Evolutionary conservation across 2,888 invertebrate genomes (phyloP), one percentile per base, ranked within the genome.

Genomic region (Dasypolia templi): DNA sequence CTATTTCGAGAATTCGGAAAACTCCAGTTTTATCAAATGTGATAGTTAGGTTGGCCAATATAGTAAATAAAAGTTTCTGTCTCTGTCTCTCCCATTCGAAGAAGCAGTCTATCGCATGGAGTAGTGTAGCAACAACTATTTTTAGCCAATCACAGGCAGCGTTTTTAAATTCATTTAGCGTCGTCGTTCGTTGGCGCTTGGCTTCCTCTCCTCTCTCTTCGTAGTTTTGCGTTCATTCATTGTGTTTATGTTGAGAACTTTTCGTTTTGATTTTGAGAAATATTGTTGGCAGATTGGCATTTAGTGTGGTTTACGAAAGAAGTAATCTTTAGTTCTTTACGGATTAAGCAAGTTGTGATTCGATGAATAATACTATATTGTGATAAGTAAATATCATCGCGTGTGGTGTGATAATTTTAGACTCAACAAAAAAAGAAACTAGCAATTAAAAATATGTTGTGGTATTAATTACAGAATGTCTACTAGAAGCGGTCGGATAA

Each of bases 381-480:
- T 88, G 86, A 86, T 84, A 91, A 88, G 91, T 90, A 91, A 91
- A 85, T 91, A 89, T 87, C 92, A 87, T 90, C 89, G 92, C 90
- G 94, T 94, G 94, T 93, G 94, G 93, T 92, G 90, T 91, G 91
- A 88, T 94, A 94, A 94, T 91, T 93, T 90, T 94, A 94, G 93
- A 91, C 81, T 85, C 80, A 77, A 87, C 56, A 67, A 88, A 86
- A 70, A 82, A 75, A 71, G 59, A 79, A 80, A 82, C 75, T 64
- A 68, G 75, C 62, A 67, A 55, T 72, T 87, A 78, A 39, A 83
- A 81, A 77, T n/a, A n/a, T 79, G 81, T 83, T 79, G 81, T 85
- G 80, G 70, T 82, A 83, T 88, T 80, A 74, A 73, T 91, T 91
- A 62, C 89, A 92, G 90, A 85, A 90, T 96, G 96, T 95, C 95